Evolutionary conservation across 2,888 invertebrate species (phyloP).

Genomic region (Acanthosepion lycidas): DNA sequence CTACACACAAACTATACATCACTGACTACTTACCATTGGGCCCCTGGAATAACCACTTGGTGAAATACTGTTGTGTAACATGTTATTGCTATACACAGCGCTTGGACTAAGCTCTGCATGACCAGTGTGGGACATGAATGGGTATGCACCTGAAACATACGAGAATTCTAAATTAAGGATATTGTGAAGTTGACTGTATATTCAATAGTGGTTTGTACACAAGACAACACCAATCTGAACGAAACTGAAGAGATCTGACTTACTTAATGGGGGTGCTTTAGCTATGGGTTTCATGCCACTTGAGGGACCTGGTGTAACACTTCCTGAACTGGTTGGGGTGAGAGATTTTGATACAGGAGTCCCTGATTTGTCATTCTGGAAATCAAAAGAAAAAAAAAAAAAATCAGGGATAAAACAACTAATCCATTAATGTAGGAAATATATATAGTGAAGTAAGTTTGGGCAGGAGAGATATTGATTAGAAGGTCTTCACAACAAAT

Average conservation of each 20-base stretch:
- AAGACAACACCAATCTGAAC: constrained; percentile 25
- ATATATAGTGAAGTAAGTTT: too few relatives aligned
- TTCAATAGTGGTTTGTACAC: neutral
- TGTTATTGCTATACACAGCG: constrained; percentile 77
- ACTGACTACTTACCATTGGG: constrained; percentile 59
- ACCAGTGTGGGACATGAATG: constrained; percentile 64
- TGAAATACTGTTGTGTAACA: constrained; percentile 74
- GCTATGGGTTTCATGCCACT: constrained; percentile 77
- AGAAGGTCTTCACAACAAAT: too few relatives aligned
- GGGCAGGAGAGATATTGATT: too few relatives aligned
- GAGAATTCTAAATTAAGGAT: constrained; percentile 35
- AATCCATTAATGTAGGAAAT: neutral
- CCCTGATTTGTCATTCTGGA: constrained; percentile 85
- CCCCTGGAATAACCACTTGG: constrained; percentile 46
- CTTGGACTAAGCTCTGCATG: constrained; percentile 68
- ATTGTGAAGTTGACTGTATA: constrained; percentile 24
- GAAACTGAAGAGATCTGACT: constrained; percentile 43
- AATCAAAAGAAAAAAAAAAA: constrained; percentile 48
- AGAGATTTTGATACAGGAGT: constrained; percentile 93
- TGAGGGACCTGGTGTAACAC: constrained; percentile 72
- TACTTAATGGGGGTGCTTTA: constrained; percentile 75
- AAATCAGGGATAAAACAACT: neutral
- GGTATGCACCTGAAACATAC: constrained; percentile 58
- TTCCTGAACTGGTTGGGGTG: constrained; percentile 82
- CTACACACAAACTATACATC: neutral